A percentile compares a stretch with the other conserved stretches of the same genome.
These are phyloP conservation scores for Tetramorium alpestre DNA, from an alignment of 1,140 invertebrate species.

Conservation along the genomic window DNA sequence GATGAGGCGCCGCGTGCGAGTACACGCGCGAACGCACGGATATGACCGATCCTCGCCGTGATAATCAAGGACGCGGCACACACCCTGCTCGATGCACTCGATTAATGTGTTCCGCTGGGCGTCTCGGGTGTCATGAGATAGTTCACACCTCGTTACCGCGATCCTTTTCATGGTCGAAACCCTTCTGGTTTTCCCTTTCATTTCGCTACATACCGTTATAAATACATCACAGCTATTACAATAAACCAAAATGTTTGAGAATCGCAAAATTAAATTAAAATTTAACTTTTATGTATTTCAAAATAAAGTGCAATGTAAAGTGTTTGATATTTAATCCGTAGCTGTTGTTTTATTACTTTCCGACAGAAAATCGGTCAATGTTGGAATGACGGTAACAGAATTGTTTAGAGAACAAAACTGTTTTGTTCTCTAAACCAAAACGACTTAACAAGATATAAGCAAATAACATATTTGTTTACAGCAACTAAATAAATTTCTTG, in stretches of 20 bases:
- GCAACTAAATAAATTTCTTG: no score
- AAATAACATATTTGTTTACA: no score
- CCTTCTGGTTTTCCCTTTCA: not conserved
- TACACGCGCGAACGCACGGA: not conserved
- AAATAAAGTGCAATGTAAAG: no score
- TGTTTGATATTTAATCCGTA: conserved; percentile 87
- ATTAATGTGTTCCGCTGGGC: conserved; percentile 72
- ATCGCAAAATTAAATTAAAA: no score
- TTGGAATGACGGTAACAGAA: conserved; percentile 94
- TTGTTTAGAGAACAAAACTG: no score
- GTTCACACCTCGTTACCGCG: conserved; percentile 78
- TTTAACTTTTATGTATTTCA: no score
- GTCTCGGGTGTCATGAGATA: conserved; percentile 78
- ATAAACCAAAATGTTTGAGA: no score
- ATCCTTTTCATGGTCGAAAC: not conserved
- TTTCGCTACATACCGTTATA: not conserved
- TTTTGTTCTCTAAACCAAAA: no score
- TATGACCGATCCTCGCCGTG: not conserved
- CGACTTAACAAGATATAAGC: no score
- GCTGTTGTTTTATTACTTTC: conserved; percentile 98
- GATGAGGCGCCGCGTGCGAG: conserved; percentile 22
- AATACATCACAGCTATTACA: not conserved
- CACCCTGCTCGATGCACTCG: conserved; percentile 52
- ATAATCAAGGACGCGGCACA: conserved; percentile 26
- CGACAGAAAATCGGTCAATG: conserved; percentile 97